Evolutionary conservation across 2,113 vertebrate species (phyloP), one percentile per base, ranked within the genome.

Genomic region (Corythornis madagascariensis): DNA sequence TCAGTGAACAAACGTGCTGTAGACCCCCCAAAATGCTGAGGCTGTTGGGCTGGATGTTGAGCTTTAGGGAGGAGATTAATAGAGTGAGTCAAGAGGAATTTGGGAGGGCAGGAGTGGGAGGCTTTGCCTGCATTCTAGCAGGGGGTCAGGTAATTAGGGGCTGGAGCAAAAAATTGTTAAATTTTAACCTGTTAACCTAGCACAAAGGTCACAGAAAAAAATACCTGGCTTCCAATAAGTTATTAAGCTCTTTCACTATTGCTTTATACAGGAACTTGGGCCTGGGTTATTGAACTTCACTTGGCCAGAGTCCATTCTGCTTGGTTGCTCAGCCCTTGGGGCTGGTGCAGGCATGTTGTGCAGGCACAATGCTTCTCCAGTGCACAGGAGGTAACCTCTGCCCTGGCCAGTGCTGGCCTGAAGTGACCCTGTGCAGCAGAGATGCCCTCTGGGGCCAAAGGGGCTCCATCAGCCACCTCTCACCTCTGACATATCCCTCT

Each of bases 401-500:
- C 28, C 29, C 55, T 26, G 82, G 19, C 75, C 25, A 25, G 25
- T 12, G 38, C 29, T 57, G 70, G 38, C 56, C 52, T 31, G 11
- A 11, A 26, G n/a, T 13, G n/a, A 45, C 26, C 55, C 35, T 18
- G 55, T 6, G 38, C 28, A 11, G 20, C 29, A 40, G 56, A 10
- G 47, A 6, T 5, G 38, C 12, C 55, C 19, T 28, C 59, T 29
- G 24, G 24, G 65, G 25, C 45, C 16, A 13, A 33, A 52, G 42
- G 47, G 56, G 2, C 25, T 13, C 11, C 7, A 3, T 4, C 3
- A 1, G 26, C 14, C 33, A 6, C 4, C 29, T 76, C 55, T 19
- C 25, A 5, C 0, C 29, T 76, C 40, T 16, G 16, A 4, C 0
- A 0, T 8, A 31, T 26, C 25, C 33, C 1, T 21, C n/a, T 3